phyloP scores from a whole-genome alignment of 2,888 invertebrate species.

The Dexiosoma caninum region DNA sequence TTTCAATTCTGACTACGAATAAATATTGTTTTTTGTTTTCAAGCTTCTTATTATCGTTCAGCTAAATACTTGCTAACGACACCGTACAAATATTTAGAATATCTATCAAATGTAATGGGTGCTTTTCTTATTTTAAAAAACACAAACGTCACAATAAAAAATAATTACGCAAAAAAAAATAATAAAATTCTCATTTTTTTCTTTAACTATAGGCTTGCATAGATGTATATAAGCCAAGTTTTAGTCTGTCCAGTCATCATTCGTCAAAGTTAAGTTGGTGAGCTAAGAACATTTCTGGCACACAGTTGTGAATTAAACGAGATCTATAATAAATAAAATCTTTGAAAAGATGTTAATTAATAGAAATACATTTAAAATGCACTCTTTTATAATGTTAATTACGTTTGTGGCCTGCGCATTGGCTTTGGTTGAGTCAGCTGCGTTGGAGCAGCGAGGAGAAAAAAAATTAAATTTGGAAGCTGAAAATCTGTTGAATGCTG shows the following conservation, averaged over 20 bases:
- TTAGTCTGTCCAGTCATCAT: slow-evolving; percentile 2
- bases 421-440: slow-evolving; percentile 26
- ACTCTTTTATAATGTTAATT: slow-evolving; percentile 13
- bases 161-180: neutral
- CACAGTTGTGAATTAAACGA: neutral
- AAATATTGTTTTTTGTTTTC: neutral
- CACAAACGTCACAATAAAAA: slow-evolving; percentile 12
- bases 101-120: neutral
- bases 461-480: slow-evolving; percentile 23
- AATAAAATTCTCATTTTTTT: slow-evolving; percentile 25
- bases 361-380: slow-evolving; percentile 23
- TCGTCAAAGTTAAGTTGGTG: slow-evolving; percentile 29
- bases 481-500: slow-evolving; percentile 58
- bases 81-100: neutral
- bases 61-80: slow-evolving; percentile 1
- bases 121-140: slow-evolving; percentile 9
- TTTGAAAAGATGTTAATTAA: neutral
- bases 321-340: neutral
- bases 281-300: slow-evolving; percentile 29
- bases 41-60: neutral
- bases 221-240: slow-evolving; percentile 39
- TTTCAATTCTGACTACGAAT: neutral
- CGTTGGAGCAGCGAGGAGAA: slow-evolving; percentile 19
- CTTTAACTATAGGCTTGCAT: neutral
- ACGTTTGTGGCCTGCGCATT: slow-evolving; percentile 26